Percentiles rank a stretch among this genome's conserved stretches.
These are phyloP conservation scores for Gila robusta DNA, from an alignment of 2,797 vertebrate species.

Conservation along the genomic window DNA sequence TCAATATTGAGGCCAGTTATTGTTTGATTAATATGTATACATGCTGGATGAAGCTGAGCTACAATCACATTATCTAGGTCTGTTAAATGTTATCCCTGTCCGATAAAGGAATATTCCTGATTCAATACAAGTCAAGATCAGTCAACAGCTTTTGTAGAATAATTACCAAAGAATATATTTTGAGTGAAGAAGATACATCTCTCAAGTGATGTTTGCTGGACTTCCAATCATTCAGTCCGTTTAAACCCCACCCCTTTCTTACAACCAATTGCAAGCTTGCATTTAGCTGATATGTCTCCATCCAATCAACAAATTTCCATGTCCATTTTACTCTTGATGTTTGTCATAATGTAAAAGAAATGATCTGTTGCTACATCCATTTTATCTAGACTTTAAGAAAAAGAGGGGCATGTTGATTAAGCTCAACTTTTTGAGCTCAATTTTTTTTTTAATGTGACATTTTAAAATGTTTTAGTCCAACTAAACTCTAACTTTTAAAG, in stretches of 20 bases:
- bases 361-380: background rate
- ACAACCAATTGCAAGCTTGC: background rate
- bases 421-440: background rate
- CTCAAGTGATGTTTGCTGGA: background rate
- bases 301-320: background rate
- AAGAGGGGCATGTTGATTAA: background rate
- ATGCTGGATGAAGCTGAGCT: background rate
- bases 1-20: background rate
- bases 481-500: background rate
- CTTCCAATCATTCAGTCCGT: background rate
- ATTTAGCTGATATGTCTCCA: background rate
- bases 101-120: background rate
- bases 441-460: background rate
- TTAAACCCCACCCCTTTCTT: background rate
- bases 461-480: background rate
- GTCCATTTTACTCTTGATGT: background rate
- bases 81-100: background rate
- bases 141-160: background rate
- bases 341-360: background rate
- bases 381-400: background rate
- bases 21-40: background rate
- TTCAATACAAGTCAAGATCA: background rate
- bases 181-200: background rate
- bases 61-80: background rate
- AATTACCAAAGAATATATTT: background rate